Evolutionary conservation across 2,888 invertebrate species (phyloP).

Genomic region (Philaethria dido): DNA sequence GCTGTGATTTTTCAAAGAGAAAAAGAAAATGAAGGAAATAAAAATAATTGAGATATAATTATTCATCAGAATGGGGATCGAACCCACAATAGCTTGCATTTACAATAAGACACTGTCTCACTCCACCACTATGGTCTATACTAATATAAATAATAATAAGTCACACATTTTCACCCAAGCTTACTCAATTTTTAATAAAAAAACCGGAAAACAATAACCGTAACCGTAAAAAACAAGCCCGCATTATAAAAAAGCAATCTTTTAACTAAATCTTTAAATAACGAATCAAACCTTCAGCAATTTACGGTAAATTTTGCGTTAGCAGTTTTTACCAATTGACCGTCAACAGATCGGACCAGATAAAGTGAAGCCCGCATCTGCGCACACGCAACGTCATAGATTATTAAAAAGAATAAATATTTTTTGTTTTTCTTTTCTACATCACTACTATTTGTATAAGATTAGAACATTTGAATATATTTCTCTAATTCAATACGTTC

Average conservation of each 20-base stretch:
- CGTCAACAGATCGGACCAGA: slow-evolving; percentile 67
- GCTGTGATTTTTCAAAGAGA: too few relatives aligned
- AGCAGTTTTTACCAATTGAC: slow-evolving; percentile 79
- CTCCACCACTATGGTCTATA: too few relatives aligned
- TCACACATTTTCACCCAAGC: slow-evolving; percentile 30
- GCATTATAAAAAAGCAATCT: slow-evolving; percentile 77
- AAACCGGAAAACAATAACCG: slow-evolving; percentile 54
- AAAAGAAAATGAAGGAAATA: too few relatives aligned
- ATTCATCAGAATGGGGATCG: too few relatives aligned
- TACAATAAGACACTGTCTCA: too few relatives aligned
- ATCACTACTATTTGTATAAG: too few relatives aligned
- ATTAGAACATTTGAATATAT: too few relatives aligned
- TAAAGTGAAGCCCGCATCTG: slow-evolving; percentile 75
- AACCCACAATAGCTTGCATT: too few relatives aligned
- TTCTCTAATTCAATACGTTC: too few relatives aligned
- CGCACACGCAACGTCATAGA: slow-evolving; percentile 75
- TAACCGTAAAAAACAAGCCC: slow-evolving; percentile 71
- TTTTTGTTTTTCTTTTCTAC: background rate
- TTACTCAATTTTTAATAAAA: slow-evolving; percentile 49
- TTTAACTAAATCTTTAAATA: slow-evolving; percentile 71
- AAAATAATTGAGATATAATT: too few relatives aligned
- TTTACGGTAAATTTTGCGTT: slow-evolving; percentile 75
- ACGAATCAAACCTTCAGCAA: slow-evolving; percentile 75
- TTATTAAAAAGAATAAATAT: background rate
- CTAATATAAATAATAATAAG: slow-evolving; percentile 10